Conservation (phyloP, 2,888 invertebrate species). For the Euplagia quadripunctaria region DNA sequence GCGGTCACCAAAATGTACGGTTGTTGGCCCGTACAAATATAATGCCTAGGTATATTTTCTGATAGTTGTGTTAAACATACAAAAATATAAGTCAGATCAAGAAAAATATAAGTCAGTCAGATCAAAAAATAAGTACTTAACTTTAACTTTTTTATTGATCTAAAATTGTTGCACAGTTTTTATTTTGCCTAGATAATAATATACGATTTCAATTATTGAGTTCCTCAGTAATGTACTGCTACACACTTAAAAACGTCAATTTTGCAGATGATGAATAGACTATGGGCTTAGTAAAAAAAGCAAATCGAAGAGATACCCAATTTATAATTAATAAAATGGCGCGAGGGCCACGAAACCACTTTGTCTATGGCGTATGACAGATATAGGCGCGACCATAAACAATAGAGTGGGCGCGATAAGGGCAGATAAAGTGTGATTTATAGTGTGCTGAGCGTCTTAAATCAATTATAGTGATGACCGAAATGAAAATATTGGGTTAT, state of each 20-base stretch:
- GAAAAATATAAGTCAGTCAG: too few relatives aligned
- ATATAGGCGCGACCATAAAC: constrained; percentile 75
- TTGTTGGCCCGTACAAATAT: too few relatives aligned
- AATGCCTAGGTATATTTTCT: too few relatives aligned
- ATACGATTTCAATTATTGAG: too few relatives aligned
- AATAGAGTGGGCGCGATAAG: constrained; percentile 74
- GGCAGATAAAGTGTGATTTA: constrained; percentile 79
- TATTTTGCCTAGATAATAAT: too few relatives aligned
- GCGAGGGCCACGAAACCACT: constrained; percentile 45
- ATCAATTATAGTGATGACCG: constrained; percentile 71
- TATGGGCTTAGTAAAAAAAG: not conserved
- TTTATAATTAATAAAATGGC: constrained; percentile 29
- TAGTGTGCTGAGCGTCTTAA: constrained; percentile 68
- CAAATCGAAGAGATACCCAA: not conserved
- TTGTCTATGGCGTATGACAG: constrained; percentile 67
- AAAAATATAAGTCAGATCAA: too few relatives aligned
- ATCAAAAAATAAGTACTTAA: too few relatives aligned
- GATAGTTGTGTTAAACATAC: too few relatives aligned
- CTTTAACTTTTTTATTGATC: too few relatives aligned
- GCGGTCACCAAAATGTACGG: too few relatives aligned
- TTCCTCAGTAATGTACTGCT: not conserved
- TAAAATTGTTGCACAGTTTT: too few relatives aligned
- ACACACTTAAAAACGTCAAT: not conserved
- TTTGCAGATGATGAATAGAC: not conserved
- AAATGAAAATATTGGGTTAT: constrained; percentile 49